phyloP scores from a whole-genome alignment of 2,113 vertebrate genomes.

The Trinectes maculatus region DNA sequence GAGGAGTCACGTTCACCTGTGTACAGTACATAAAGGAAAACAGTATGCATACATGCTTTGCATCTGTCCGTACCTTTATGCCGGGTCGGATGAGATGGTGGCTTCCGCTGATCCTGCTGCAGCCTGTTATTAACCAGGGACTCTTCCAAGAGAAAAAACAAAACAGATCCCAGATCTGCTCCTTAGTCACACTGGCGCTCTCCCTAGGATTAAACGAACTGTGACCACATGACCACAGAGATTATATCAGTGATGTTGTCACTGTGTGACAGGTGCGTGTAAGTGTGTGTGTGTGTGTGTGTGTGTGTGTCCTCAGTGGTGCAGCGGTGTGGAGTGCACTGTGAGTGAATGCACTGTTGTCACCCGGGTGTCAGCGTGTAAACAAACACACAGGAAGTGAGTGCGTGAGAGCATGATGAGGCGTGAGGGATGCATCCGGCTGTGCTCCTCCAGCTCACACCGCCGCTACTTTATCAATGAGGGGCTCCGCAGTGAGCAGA shows the following conservation, averaged over 20 bases:
- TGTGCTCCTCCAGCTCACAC: constrained; percentile 52
- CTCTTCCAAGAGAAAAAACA: background rate
- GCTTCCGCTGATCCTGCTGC: constrained; percentile 38
- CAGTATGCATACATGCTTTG: background rate
- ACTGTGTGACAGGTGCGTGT: constrained; percentile 6
- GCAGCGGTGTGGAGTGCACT: constrained; percentile 20
- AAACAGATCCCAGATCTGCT: constrained; percentile 27
- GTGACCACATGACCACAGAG: constrained; percentile 8
- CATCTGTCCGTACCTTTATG: constrained; percentile 55
- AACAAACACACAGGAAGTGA: constrained; percentile 54
- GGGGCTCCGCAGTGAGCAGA: constrained; percentile 73
- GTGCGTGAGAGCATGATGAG: constrained; percentile 39
- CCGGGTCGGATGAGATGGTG: constrained; percentile 28
- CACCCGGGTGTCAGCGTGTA: constrained; percentile 20
- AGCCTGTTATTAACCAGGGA: constrained; percentile 15
- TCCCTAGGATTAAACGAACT: background rate
- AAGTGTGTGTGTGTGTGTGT: constrained; percentile 8
- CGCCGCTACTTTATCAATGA: constrained; percentile 80
- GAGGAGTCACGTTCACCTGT: too few relatives aligned
- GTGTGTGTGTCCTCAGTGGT: constrained; percentile 17
- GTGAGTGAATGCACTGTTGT: constrained; percentile 16
- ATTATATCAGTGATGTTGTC: too few relatives aligned
- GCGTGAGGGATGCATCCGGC: constrained; percentile 53
- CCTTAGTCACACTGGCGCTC: constrained; percentile 53
- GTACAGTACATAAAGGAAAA: too few relatives aligned